Evolutionary conservation across 1,140 invertebrate genomes (phyloP).

Genomic region (Dufourea novaeangliae): DNA sequence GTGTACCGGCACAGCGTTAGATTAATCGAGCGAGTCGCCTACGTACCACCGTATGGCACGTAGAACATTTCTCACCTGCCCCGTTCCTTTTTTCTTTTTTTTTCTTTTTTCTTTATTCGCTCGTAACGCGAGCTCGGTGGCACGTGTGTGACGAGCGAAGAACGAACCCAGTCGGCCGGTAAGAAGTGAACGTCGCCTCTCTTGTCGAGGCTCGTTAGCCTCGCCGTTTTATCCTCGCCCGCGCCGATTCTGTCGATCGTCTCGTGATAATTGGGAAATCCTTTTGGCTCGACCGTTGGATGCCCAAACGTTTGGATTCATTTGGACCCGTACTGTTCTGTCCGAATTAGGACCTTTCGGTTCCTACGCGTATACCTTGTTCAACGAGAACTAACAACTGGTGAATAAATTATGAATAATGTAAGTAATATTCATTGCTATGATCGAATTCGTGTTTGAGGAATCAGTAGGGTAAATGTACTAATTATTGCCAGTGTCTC

Average conservation of each 20-base stretch:
- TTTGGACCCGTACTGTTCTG: too few species aligned
- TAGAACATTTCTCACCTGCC: conserved; percentile 41
- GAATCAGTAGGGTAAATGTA: too few species aligned
- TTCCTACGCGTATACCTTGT: too few species aligned
- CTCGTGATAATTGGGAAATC: conserved; percentile 1
- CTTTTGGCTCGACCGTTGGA: not conserved
- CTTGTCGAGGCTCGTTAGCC: conserved; percentile 25
- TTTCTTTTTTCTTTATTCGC: not conserved
- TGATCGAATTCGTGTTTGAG: too few species aligned
- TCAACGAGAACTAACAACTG: too few species aligned
- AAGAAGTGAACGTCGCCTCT: conserved; percentile 8
- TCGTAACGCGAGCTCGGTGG: not conserved
- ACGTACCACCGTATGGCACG: conserved; percentile 51
- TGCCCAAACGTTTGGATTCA: not conserved
- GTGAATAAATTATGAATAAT: too few species aligned
- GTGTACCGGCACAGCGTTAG: conserved; percentile 10
- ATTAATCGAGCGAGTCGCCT: conserved; percentile 49
- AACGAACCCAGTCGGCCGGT: not conserved
- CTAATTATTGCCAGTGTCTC: too few species aligned
- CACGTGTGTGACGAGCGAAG: conserved; percentile 18
- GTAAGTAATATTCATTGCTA: too few species aligned
- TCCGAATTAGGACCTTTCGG: not conserved
- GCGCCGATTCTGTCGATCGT: conserved; percentile 35
- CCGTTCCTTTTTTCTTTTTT: not conserved
- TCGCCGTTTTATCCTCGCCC: not conserved